phyloP scores from a whole-genome alignment of 1,140 invertebrate genomes.

The Drosophila carrolli region DNA sequence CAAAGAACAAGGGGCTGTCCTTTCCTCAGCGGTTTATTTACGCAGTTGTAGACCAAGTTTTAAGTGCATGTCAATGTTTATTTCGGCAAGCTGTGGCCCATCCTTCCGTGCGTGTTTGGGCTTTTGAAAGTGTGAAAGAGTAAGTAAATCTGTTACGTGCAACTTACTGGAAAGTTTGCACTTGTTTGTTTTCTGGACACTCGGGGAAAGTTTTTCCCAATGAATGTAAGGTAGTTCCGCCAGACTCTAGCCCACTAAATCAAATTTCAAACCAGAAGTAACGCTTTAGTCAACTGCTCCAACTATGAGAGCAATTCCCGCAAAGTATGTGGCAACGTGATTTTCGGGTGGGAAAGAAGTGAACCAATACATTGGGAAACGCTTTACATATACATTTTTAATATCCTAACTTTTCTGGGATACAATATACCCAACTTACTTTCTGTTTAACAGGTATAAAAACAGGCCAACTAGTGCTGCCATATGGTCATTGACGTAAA shows the following conservation, averaged over 20 bases:
- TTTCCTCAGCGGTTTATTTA: conserved; percentile 34
- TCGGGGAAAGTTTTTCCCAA: conserved; percentile 12
- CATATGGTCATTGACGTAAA: too few species aligned
- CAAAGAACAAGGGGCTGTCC: conserved; percentile 1
- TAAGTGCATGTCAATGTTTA: conserved; percentile 70
- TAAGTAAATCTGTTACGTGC: conserved; percentile 45
- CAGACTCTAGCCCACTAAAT: conserved; percentile 15
- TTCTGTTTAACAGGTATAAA: too few species aligned
- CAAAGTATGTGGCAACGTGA: too few species aligned
- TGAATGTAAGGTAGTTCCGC: conserved; percentile 3
- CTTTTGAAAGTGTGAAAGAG: conserved; percentile 18
- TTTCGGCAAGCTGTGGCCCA: conserved; percentile 49
- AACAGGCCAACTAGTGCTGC: too few species aligned
- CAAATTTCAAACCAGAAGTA: conserved; percentile 14
- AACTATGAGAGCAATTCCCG: too few species aligned
- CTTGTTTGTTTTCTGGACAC: conserved; percentile 10
- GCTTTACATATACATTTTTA: too few species aligned
- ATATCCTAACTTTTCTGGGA: too few species aligned
- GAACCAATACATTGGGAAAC: too few species aligned
- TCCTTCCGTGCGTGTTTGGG: conserved; percentile 5
- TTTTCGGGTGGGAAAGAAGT: too few species aligned
- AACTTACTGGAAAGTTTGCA: conserved; percentile 15
- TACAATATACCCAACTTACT: too few species aligned
- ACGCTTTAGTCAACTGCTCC: background rate
- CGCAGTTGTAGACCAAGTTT: conserved; percentile 60